These are phyloP conservation scores for Ctena decussata DNA, from an alignment of 2,888 invertebrate genomes.

Conservation along the genomic window DNA sequence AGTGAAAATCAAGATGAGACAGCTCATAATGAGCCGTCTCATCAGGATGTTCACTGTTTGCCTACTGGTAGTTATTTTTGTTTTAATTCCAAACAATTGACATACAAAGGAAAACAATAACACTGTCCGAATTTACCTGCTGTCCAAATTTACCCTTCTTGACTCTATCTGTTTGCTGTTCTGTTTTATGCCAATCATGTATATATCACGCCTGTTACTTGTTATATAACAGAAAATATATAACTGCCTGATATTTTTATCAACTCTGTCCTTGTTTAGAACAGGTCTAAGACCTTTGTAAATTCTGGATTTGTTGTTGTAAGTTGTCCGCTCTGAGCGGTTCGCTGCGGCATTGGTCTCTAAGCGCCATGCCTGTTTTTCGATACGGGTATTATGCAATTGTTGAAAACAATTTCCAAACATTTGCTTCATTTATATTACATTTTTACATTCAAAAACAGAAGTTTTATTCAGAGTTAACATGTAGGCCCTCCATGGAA, in stretches of 20 bases:
- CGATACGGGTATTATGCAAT: slow-evolving; percentile 40
- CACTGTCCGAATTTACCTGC: no score
- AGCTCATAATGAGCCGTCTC: no score
- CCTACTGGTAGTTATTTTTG: no score
- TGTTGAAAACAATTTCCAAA: slow-evolving; percentile 25
- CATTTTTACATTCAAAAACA: slow-evolving; percentile 13
- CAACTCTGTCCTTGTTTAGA: slow-evolving; percentile 39
- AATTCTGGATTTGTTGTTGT: slow-evolving; percentile 51
- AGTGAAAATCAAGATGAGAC: no score
- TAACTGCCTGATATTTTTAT: slow-evolving; percentile 16
- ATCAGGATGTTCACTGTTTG: no score
- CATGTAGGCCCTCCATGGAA: no score
- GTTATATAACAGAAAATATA: slow-evolving; percentile 2
- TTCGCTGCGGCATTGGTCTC: slow-evolving; percentile 1
- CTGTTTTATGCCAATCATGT: slow-evolving; percentile 9
- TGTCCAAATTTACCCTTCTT: no score
- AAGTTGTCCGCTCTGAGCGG: slow-evolving; percentile 60
- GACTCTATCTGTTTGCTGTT: neutral
- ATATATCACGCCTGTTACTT: slow-evolving; percentile 3
- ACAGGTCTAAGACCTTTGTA: slow-evolving; percentile 58
- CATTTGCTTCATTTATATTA: slow-evolving; percentile 10
- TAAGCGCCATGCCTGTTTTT: slow-evolving; percentile 9
- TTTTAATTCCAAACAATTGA: no score
- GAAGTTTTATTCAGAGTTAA: neutral
- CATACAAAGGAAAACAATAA: no score